These are phyloP conservation scores for Anseranas semipalmata DNA, from an alignment of 2,113 vertebrate genomes.

Conservation along the genomic window DNA sequence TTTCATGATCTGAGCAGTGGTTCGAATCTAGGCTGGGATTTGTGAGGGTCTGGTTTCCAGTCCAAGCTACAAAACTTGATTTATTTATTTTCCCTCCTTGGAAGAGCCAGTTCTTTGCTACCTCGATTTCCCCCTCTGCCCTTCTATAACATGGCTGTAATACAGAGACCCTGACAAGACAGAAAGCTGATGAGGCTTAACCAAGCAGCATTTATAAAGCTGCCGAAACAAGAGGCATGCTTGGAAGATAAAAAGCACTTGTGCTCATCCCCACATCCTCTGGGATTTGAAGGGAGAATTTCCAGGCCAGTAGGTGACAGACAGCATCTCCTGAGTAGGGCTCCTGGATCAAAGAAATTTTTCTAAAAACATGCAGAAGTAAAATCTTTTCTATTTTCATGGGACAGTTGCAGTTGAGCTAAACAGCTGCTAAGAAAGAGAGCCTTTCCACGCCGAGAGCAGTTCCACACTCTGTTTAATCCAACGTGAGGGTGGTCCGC, in stretches of 20 bases:
- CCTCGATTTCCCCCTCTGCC: background rate
- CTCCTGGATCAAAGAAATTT: background rate
- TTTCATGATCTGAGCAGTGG: background rate
- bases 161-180: no score
- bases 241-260: background rate
- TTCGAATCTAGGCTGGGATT: background rate
- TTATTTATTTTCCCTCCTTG: no score
- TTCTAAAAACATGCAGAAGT: background rate
- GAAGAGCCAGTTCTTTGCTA: background rate
- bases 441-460: background rate
- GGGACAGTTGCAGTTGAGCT: background rate
- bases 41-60: background rate
- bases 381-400: background rate
- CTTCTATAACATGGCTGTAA: background rate
- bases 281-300: background rate
- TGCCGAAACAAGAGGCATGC: background rate
- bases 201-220: background rate
- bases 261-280: background rate
- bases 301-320: background rate
- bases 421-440: background rate
- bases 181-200: background rate
- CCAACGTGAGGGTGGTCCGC: background rate
- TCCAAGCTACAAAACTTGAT: background rate
- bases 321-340: background rate
- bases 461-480: no score